A percentile compares a stretch with the other conserved stretches of the same genome.
Conservation (phyloP, 1,140 invertebrate genomes). For the Drosophila funebris region DNA sequence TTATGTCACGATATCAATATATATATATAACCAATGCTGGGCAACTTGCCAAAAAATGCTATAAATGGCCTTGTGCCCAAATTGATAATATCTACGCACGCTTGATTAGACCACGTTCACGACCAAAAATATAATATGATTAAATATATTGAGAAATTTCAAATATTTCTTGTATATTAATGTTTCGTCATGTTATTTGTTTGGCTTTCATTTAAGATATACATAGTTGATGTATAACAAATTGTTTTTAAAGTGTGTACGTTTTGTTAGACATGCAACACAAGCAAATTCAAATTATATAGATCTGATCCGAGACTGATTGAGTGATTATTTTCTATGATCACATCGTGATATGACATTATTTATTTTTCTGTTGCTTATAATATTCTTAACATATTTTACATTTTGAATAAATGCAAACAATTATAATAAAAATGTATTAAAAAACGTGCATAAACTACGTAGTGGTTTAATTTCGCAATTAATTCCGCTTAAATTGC, state of each 20-base stretch:
- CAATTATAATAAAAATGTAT: too few relatives aligned
- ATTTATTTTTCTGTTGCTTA: too few relatives aligned
- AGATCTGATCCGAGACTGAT: too few relatives aligned
- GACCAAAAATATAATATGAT: slow-evolving; percentile 1
- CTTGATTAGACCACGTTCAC: slow-evolving; percentile 21
- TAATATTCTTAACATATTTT: too few relatives aligned
- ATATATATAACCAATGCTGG: neutral
- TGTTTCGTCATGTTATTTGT: neutral
- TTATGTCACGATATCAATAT: slow-evolving; percentile 4
- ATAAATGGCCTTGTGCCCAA: slow-evolving; percentile 30
- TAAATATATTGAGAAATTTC: slow-evolving; percentile 6
- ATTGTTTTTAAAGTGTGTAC: neutral
- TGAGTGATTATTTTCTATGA: too few relatives aligned
- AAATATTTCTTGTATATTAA: neutral
- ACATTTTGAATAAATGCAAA: too few relatives aligned
- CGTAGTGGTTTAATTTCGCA: too few relatives aligned
- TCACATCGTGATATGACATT: too few relatives aligned
- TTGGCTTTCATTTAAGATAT: neutral
- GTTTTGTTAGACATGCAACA: neutral
- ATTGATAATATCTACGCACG: slow-evolving; percentile 30
- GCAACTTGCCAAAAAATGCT: slow-evolving; percentile 22
- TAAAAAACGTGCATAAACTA: too few relatives aligned
- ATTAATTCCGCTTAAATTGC: neutral
- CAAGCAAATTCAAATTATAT: too few relatives aligned
- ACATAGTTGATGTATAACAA: neutral